These are phyloP conservation scores for Channallabes apus DNA, from an alignment of 2,797 vertebrate genomes.

Conservation along the genomic window DNA sequence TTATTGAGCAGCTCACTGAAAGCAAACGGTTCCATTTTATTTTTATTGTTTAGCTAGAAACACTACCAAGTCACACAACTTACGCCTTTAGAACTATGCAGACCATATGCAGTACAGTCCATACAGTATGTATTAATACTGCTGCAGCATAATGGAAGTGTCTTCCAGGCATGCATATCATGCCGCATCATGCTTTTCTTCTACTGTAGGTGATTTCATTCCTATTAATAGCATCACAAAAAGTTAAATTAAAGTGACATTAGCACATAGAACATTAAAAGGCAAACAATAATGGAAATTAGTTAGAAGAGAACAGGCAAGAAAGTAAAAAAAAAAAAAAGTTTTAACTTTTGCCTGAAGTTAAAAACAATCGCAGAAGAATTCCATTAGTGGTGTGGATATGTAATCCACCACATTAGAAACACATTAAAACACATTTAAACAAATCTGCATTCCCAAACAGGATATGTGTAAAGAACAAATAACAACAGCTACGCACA, in stretches of 20 bases:
- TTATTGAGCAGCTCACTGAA: neutral
- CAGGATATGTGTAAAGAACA: neutral
- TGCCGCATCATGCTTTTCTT: too few relatives aligned
- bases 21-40: neutral
- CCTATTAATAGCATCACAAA: neutral
- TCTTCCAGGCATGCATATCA: neutral
- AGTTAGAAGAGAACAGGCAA: neutral
- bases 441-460: neutral
- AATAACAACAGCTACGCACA: neutral
- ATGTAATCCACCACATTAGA: neutral
- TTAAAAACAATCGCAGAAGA: neutral
- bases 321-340: neutral
- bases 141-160: neutral
- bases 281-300: neutral
- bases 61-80: neutral
- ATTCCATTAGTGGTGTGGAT: neutral
- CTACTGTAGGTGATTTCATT: neutral
- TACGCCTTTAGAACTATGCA: neutral
- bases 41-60: neutral
- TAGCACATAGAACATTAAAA: neutral
- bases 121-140: neutral
- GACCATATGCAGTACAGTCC: neutral
- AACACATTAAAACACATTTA: slow-evolving; percentile 5
- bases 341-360: neutral
- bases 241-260: neutral